These are phyloP conservation scores for Drosophila picticornis DNA, from an alignment of 2,888 invertebrate genomes.

Conservation along the genomic window DNA sequence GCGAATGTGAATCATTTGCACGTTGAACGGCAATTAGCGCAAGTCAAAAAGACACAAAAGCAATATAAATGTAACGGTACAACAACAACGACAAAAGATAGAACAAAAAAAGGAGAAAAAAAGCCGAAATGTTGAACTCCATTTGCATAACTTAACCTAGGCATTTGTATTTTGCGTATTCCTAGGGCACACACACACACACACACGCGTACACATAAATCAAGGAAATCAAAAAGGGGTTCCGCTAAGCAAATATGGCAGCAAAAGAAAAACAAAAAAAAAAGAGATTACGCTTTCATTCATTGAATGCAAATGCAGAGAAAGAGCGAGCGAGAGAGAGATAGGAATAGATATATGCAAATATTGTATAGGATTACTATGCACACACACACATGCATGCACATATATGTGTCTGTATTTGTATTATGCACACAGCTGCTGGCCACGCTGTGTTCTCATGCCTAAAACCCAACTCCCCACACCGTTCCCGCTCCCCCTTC, in stretches of 20 bases:
- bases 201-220: constrained; percentile 27
- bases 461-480: constrained; percentile 18
- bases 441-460: constrained; percentile 53
- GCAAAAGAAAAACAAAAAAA: neutral
- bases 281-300: constrained; percentile 55
- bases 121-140: constrained; percentile 23
- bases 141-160: constrained; percentile 70
- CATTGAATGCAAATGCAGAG: constrained; percentile 65
- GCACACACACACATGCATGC: constrained; percentile 2
- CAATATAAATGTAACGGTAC: constrained; percentile 3
- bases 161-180: constrained; percentile 21
- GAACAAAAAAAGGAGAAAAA: neutral
- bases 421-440: constrained; percentile 62
- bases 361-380: constrained; percentile 36
- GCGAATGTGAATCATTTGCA: constrained; percentile 36
- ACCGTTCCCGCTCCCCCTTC: constrained; percentile 4
- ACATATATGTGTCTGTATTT: constrained; percentile 9
- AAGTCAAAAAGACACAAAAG: constrained; percentile 37
- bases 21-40: constrained; percentile 48
- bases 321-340: neutral
- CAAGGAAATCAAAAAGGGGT: constrained; percentile 44
- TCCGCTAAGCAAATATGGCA: constrained; percentile 17
- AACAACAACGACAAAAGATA: constrained; percentile 6
- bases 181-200: constrained; percentile 12
- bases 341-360: constrained; percentile 36